phyloP scores from a whole-genome alignment of 2,113 vertebrate genomes.

The Syrrhaptes paradoxus region DNA sequence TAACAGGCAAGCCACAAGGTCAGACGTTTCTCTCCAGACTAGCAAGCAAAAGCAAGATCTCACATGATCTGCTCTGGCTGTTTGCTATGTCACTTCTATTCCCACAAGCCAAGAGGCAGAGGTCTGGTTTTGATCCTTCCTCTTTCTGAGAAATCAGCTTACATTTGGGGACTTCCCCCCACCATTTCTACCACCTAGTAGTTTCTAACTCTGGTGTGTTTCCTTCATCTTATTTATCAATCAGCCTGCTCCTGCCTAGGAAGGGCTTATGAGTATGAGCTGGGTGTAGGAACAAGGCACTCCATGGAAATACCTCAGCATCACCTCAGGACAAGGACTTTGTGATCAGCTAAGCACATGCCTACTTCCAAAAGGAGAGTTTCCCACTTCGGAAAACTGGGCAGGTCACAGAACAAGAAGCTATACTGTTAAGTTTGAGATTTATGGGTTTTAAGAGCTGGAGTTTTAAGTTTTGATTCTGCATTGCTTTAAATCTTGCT shows the following conservation, averaged over 20 bases:
- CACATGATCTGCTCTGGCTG: not conserved
- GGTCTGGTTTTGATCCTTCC: not conserved
- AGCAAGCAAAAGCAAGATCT: not conserved
- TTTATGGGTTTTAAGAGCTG: not conserved
- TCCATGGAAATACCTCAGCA: accelerated
- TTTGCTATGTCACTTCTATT: not conserved
- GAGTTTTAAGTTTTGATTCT: not conserved
- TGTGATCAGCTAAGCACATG: not conserved
- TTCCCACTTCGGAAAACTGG: not conserved
- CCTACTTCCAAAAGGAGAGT: not conserved
- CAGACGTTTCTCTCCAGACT: not conserved
- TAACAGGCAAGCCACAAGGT: not conserved
- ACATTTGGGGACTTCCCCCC: not conserved
- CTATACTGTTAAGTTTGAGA: not conserved
- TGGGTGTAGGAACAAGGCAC: not conserved
- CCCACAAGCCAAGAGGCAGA: not conserved
- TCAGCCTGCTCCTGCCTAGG: not conserved
- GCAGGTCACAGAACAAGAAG: not conserved
- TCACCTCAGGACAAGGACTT: not conserved
- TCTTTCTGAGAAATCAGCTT: not conserved
- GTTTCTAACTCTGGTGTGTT: not conserved
- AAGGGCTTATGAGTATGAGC: accelerated
- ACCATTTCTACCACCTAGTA: accelerated
- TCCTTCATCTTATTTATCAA: not conserved
- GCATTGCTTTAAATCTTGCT: not conserved